phyloP scores from a whole-genome alignment of 2,797 vertebrate genomes.

The Eutrigla gurnardus region DNA sequence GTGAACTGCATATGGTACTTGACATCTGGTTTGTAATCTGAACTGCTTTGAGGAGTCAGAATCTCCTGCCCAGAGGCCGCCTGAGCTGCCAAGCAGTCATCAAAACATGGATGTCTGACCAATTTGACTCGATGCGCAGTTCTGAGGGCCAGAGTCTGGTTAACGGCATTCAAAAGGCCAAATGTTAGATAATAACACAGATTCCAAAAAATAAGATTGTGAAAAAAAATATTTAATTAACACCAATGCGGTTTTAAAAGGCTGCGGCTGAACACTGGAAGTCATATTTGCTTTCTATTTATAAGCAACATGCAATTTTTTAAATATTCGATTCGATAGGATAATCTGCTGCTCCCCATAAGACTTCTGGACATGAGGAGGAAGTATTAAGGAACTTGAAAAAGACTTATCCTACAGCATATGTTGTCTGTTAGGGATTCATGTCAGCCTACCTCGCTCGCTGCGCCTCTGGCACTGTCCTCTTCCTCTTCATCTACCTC shows the following conservation, averaged over 20 bases:
- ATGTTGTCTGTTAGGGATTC: constrained; percentile 63
- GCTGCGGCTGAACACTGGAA: constrained; percentile 5
- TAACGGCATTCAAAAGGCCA: constrained; percentile 14
- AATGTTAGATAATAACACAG: constrained; percentile 12
- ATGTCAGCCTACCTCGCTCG: constrained; percentile 83
- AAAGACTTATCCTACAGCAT: constrained; percentile 50
- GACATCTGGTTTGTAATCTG: constrained; percentile 69
- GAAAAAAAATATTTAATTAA: constrained; percentile 1
- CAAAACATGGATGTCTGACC: constrained; percentile 57
- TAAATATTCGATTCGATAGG: constrained; percentile 11
- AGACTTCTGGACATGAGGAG: constrained; percentile 27
- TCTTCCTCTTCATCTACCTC: constrained; percentile 82
- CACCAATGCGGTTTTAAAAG: not conserved
- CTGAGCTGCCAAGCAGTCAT: constrained; percentile 56
- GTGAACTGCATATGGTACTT: constrained; percentile 54
- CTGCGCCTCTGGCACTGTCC: constrained; percentile 65
- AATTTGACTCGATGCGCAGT: constrained; percentile 29
- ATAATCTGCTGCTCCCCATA: constrained; percentile 22
- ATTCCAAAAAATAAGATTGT: not conserved
- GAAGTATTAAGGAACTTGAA: constrained; percentile 47
- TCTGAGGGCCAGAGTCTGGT: constrained; percentile 22
- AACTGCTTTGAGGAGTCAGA: constrained; percentile 44
- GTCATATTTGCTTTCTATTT: constrained; percentile 9
- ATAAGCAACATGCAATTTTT: constrained; percentile 3
- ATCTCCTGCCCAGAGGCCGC: constrained; percentile 49